These are phyloP conservation scores for Gasterosteus aculeatus DNA, from an alignment of 2,113 vertebrate genomes.

Conservation along the genomic window DNA sequence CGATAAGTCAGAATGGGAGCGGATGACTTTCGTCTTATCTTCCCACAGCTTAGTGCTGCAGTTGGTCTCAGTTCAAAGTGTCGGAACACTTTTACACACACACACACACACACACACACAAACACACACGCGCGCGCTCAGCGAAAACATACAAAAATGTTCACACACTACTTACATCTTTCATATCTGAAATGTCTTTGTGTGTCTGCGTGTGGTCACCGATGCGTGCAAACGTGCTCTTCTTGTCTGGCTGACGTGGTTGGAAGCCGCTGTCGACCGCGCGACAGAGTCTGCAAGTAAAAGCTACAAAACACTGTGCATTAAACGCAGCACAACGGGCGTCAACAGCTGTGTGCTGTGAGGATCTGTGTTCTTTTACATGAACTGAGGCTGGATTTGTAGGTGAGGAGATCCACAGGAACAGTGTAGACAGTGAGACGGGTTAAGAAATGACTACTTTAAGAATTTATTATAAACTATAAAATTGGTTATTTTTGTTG, in stretches of 20 bases:
- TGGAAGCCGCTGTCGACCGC: constrained; percentile 37
- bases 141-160: constrained; percentile 20
- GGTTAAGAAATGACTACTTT: neutral
- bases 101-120: too few relatives aligned
- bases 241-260: constrained; percentile 54
- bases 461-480: neutral
- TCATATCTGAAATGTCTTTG: constrained; percentile 29
- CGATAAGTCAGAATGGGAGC: constrained; percentile 60
- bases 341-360: neutral
- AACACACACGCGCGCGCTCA: constrained; percentile 19
- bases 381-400: neutral
- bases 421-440: neutral
- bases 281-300: constrained; percentile 24
- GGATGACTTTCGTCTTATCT: constrained; percentile 66
- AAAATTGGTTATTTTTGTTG: neutral
- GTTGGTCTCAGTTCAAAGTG: constrained; percentile 57
- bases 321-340: neutral
- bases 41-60: constrained; percentile 44
- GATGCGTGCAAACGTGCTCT: constrained; percentile 52
- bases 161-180: constrained; percentile 29
- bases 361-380: neutral
- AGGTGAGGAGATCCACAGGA: neutral
- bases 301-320: constrained; percentile 25
- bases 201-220: constrained; percentile 52
- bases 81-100: constrained; percentile 44